These are phyloP conservation scores for Astreopora myriophthalma DNA, from an alignment of 64 coral and sea anemone genomes.

Conservation along the genomic window DNA sequence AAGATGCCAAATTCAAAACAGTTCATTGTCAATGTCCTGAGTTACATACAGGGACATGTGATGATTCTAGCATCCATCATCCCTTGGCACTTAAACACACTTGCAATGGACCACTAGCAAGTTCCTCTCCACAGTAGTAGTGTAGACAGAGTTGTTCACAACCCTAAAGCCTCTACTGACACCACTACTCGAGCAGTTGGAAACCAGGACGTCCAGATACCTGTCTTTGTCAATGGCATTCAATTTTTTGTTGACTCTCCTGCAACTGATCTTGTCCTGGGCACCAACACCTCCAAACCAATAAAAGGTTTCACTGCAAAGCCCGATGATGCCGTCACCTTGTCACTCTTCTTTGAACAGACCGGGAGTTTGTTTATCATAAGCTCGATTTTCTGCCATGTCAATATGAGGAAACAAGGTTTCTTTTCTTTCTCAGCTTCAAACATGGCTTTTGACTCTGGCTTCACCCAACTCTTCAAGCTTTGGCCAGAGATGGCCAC, in stretches of 20 bases:
- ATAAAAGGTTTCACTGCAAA: constrained; percentile 14
- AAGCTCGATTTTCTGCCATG: background rate
- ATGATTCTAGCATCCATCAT: no score
- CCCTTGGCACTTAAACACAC: no score
- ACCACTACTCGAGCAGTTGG: no score
- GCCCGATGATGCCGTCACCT: constrained; percentile 42
- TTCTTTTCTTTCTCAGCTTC: background rate
- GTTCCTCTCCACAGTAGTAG: background rate
- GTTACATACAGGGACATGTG: no score
- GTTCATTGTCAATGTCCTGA: no score
- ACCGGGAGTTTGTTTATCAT: constrained; percentile 4
- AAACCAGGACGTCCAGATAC: background rate
- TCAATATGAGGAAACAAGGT: constrained; percentile 57
- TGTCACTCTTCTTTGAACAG: constrained; percentile 41
- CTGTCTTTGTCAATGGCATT: constrained; percentile 31
- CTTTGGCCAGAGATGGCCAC: constrained; percentile 36
- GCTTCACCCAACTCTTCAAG: constrained; percentile 7
- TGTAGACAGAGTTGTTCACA: no score
- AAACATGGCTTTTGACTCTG: background rate
- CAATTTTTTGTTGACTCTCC: constrained; percentile 2
- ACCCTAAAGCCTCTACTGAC: no score
- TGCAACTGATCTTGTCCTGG: background rate
- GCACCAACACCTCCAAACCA: constrained; percentile 40
- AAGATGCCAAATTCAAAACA: no score
- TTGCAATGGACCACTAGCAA: no score